phyloP scores from a whole-genome alignment of 2,113 vertebrate genomes.

The Sinocyclocheilus anshuiensis region DNA sequence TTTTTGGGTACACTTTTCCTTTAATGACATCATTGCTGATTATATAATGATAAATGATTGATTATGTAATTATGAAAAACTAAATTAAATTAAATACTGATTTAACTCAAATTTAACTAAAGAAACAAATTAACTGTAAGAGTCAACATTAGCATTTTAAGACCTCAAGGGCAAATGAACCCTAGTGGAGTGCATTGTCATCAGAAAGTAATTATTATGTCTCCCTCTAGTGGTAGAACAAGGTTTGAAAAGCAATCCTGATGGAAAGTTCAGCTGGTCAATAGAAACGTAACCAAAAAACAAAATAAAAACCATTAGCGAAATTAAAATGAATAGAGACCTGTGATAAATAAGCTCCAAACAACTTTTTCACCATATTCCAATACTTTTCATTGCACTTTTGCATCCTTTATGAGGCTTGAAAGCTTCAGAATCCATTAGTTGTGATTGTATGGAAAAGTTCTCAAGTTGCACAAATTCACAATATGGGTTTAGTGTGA shows the following conservation, averaged over 20 bases:
- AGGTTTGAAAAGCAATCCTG: background rate
- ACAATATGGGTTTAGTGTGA: background rate
- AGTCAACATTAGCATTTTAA: background rate
- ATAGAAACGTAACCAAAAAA: too few species aligned
- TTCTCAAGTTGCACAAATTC: too few species aligned
- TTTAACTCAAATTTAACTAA: background rate
- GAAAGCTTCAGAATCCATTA: background rate
- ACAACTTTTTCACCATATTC: background rate
- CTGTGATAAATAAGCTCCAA: background rate
- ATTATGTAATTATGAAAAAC: conserved; percentile 5
- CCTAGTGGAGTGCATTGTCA: background rate
- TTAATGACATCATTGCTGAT: background rate
- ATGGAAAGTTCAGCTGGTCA: too few species aligned
- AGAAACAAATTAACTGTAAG: background rate
- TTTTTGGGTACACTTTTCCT: background rate
- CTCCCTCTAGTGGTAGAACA: conserved; percentile 33
- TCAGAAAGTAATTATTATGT: background rate
- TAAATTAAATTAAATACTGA: background rate
- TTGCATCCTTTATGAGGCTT: background rate
- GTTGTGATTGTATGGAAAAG: background rate
- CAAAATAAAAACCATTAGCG: too few species aligned
- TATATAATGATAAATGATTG: background rate
- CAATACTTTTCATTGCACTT: background rate
- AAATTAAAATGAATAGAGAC: background rate
- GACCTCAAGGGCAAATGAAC: background rate